Evolutionary conservation across 2,888 invertebrate genomes (phyloP).

Genomic region (Ophonus ardosiacus): DNA sequence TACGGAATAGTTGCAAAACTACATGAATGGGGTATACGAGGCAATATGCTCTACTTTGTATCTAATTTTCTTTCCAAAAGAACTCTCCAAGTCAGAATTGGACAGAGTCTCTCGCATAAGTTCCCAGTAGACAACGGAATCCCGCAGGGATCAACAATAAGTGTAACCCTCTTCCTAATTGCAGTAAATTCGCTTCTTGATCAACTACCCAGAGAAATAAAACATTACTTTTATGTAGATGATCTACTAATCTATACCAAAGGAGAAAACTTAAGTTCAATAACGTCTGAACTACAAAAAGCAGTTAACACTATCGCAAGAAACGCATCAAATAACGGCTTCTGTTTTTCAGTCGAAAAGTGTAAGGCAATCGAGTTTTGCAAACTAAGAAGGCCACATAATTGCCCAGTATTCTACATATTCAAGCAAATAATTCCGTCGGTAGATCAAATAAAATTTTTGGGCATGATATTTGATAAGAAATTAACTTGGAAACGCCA

Average conservation of each 20-base stretch:
- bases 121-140: neutral
- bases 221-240: neutral
- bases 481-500: slow-evolving; percentile 11
- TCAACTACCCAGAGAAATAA: neutral
- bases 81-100: neutral
- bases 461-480: too few species aligned
- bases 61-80: neutral
- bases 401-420: neutral
- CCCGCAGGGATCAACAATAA: slow-evolving; percentile 3
- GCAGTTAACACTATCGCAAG: neutral
- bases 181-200: neutral
- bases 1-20: neutral
- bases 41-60: too few species aligned
- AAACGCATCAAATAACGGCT: neutral
- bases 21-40: neutral
- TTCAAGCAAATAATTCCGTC: neutral
- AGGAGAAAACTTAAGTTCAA: neutral
- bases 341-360: neutral
- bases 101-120: neutral
- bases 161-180: slow-evolving; percentile 3
- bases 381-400: neutral
- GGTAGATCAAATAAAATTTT: neutral
- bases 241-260: slow-evolving; percentile 6
- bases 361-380: neutral
- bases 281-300: neutral